Evolutionary conservation across 1,140 invertebrate species (phyloP).

Genomic region (Anoplolepis gracilipes): DNA sequence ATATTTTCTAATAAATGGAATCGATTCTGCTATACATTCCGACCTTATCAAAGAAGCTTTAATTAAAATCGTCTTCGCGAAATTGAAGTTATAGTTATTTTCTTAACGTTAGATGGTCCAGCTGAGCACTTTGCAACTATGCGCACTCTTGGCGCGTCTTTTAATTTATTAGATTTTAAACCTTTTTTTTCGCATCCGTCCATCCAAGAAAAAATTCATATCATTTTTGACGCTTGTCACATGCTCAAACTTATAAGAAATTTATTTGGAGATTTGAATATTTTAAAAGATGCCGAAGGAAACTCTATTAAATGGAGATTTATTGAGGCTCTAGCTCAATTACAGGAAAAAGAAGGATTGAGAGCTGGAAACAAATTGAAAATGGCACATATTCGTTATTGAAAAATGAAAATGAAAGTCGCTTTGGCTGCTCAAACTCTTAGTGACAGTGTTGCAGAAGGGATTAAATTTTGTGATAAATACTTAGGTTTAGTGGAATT

Average conservation of each 20-base stretch:
- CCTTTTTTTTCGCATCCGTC: background rate
- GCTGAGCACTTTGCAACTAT: no score
- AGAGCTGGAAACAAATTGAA: background rate
- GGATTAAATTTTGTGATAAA: background rate
- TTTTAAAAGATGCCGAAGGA: background rate
- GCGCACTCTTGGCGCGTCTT: no score
- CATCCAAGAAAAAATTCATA: background rate
- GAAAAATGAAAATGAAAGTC: conserved; percentile 2
- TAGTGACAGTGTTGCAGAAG: background rate
- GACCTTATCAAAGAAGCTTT: no score
- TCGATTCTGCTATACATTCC: no score
- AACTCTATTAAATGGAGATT: background rate
- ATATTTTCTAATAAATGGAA: no score
- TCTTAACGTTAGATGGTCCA: no score
- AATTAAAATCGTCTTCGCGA: background rate
- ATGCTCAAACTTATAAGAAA: background rate
- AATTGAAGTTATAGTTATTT: background rate
- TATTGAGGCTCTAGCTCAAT: background rate
- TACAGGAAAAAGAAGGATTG: background rate
- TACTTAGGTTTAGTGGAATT: background rate
- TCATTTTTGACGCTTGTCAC: background rate
- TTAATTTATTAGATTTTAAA: background rate
- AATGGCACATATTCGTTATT: background rate
- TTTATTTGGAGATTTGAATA: background rate
- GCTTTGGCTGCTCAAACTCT: background rate